A percentile compares a stretch with the other conserved stretches of the same genome.
These are phyloP conservation scores for Octodon degus DNA, from an alignment of 2,113 vertebrate species.

Conservation along the genomic window DNA sequence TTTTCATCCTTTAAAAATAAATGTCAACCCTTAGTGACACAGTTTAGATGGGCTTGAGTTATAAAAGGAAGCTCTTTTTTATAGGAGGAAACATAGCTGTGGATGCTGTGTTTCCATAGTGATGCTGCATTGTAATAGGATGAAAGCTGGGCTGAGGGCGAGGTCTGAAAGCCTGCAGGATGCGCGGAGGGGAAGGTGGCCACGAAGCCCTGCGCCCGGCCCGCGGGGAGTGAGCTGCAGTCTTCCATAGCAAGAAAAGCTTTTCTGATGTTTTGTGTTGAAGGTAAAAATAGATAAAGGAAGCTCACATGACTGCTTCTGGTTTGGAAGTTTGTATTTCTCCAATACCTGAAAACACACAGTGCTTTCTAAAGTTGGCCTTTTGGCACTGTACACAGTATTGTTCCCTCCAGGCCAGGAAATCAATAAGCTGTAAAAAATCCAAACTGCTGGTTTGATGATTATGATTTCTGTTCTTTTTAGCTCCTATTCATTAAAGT, in stretches of 20 bases:
- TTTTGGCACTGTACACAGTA: neutral
- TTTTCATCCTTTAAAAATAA: neutral
- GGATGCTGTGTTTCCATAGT: constrained; percentile 75
- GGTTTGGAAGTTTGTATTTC: constrained; percentile 29
- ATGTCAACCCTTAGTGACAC: constrained; percentile 66
- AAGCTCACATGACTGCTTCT: neutral
- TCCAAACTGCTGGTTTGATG: neutral
- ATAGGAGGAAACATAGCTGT: constrained; percentile 63
- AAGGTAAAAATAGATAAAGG: constrained; percentile 4
- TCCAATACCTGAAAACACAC: neutral
- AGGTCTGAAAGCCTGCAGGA: constrained; percentile 71
- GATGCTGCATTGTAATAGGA: constrained; percentile 72
- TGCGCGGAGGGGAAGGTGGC: neutral
- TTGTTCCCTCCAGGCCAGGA: neutral
- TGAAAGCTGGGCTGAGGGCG: constrained; percentile 50
- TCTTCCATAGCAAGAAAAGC: constrained; percentile 57
- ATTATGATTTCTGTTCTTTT: neutral
- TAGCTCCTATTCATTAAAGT: neutral
- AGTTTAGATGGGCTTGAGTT: constrained; percentile 78
- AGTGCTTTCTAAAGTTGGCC: neutral
- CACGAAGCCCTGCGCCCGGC: neutral
- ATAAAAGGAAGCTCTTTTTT: constrained; percentile 73
- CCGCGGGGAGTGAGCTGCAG: constrained; percentile 24
- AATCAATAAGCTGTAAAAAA: neutral
- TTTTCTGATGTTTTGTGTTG: constrained; percentile 17